Conservation (phyloP, 2,797 vertebrate species). For the Bryconaethiops microstoma region DNA sequence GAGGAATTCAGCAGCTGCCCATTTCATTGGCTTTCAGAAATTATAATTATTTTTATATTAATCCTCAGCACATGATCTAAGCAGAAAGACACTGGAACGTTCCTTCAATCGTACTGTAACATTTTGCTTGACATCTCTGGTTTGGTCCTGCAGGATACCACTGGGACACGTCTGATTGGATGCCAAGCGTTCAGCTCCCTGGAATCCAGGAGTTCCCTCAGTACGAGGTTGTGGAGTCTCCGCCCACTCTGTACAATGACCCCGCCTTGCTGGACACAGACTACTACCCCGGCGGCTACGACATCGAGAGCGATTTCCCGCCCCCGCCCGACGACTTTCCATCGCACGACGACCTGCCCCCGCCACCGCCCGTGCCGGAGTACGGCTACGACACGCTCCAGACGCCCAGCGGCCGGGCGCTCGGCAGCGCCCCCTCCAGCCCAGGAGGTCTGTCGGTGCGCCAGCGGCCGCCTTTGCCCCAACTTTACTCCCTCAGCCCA, state of each 20-base stretch:
- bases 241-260: constrained; percentile 88
- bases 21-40: neutral
- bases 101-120: neutral
- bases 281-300: constrained; percentile 97
- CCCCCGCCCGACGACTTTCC: constrained; percentile 94
- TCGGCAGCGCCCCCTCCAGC: constrained; percentile 76
- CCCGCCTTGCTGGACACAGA: constrained; percentile 93
- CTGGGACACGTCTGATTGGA: constrained; percentile 99
- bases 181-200: constrained; percentile 96
- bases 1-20: neutral
- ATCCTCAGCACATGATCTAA: no score
- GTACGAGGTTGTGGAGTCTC: constrained; percentile 92
- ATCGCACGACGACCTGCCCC: constrained; percentile 88
- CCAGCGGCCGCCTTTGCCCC: constrained; percentile 80
- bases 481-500: constrained; percentile 90
- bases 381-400: constrained; percentile 87
- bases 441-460: constrained; percentile 78
- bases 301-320: constrained; percentile 97
- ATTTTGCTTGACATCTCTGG: constrained; percentile 1
- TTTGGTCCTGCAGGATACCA: constrained; percentile 85
- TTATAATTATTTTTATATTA: no score
- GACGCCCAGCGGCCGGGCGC: constrained; percentile 63
- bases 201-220: constrained; percentile 98
- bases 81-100: neutral
- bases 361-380: constrained; percentile 86